These are phyloP conservation scores for Esox lucius DNA, from an alignment of 2,797 vertebrate genomes.

Conservation along the genomic window DNA sequence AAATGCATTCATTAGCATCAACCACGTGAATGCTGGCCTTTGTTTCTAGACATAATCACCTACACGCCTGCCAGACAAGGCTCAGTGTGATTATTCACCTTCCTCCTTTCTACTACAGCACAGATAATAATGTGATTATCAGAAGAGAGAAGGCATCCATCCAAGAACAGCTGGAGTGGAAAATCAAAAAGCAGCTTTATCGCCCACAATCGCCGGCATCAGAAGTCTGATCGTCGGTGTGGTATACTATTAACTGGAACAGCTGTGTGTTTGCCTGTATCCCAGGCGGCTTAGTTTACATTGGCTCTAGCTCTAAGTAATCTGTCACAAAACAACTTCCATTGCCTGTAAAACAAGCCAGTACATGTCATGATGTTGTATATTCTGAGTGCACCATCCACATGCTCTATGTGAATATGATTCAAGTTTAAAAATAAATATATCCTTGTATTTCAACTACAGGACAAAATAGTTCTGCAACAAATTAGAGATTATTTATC, in stretches of 20 bases:
- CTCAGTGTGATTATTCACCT: not conserved
- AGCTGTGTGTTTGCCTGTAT: slow-evolving; percentile 34
- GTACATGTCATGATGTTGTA: slow-evolving; percentile 29
- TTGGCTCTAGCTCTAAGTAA: slow-evolving; percentile 25
- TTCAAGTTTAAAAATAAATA: not conserved
- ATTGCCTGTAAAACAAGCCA: not conserved
- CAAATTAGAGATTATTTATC: not conserved
- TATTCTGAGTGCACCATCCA: slow-evolving; percentile 7
- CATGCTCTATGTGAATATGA: not conserved
- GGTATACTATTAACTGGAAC: not conserved
- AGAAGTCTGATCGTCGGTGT: not conserved
- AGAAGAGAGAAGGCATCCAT: not conserved
- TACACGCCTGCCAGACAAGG: too few relatives aligned
- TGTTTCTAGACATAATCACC: not conserved
- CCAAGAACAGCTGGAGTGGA: not conserved
- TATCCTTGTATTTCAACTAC: not conserved
- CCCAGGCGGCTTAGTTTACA: slow-evolving; percentile 12
- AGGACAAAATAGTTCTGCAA: not conserved
- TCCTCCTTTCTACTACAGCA: not conserved
- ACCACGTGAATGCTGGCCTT: not conserved
- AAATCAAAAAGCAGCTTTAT: not conserved
- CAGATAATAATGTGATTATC: not conserved
- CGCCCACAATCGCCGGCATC: not conserved
- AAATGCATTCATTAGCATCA: not conserved
- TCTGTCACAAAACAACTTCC: slow-evolving; percentile 12